These are phyloP conservation scores for Calephelis nemesis DNA, from an alignment of 1,140 invertebrate genomes.

Conservation along the genomic window DNA sequence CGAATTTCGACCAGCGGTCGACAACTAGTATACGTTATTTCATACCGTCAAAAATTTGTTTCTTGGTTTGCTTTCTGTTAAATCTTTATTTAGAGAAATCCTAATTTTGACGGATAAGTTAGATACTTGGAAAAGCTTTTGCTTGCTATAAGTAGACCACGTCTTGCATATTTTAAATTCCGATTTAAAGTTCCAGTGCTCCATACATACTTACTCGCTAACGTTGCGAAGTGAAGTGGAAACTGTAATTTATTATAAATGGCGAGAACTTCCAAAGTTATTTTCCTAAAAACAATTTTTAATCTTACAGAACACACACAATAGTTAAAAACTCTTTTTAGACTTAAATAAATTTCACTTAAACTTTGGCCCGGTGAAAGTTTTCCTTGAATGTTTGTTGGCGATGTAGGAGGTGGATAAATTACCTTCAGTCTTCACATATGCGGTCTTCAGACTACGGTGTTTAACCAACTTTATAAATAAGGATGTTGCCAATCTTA, in stretches of 20 bases:
- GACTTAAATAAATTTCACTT: slow-evolving; percentile 4
- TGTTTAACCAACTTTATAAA: too few relatives aligned
- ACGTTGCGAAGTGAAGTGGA: background rate
- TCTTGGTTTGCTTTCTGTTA: too few relatives aligned
- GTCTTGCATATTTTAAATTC: background rate
- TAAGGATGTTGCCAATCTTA: too few relatives aligned
- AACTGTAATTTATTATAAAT: slow-evolving; percentile 9
- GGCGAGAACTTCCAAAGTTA: slow-evolving; percentile 1
- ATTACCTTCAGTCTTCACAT: background rate
- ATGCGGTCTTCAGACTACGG: background rate
- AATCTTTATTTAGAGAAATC: too few relatives aligned
- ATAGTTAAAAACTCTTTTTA: slow-evolving; percentile 10
- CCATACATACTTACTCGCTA: background rate
- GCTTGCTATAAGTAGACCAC: background rate
- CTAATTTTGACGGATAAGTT: too few relatives aligned
- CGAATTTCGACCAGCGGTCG: too few relatives aligned
- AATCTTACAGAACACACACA: slow-evolving; percentile 7
- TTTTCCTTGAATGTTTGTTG: background rate
- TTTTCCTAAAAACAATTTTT: slow-evolving; percentile 15
- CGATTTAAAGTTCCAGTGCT: background rate
- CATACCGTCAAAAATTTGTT: too few relatives aligned
- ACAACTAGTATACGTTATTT: too few relatives aligned
- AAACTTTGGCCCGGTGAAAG: slow-evolving; percentile 6
- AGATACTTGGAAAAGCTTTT: too few relatives aligned
- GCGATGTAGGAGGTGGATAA: background rate